Evolutionary conservation across 1,140 invertebrate genomes (phyloP).

Genomic region (Drosophila pandora): DNA sequence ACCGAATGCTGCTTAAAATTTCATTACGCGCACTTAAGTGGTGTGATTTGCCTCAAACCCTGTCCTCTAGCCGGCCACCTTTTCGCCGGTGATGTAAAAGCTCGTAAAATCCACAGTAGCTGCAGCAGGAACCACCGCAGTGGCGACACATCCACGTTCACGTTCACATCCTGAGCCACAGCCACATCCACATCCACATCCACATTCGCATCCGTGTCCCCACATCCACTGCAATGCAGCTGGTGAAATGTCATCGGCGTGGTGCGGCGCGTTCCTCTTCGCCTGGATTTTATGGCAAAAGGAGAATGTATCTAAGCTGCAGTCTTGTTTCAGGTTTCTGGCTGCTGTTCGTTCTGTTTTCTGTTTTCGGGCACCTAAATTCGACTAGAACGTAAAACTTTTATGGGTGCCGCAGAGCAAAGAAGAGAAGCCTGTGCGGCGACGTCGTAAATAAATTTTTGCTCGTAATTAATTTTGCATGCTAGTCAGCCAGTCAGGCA

Average conservation of each 20-base stretch:
- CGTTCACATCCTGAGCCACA: not conserved
- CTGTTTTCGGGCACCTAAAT: constrained; percentile 56
- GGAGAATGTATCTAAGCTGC: constrained; percentile 74
- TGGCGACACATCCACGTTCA: constrained; percentile 39
- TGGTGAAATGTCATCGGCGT: constrained; percentile 66
- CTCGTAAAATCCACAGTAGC: constrained; percentile 60
- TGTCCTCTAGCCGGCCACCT: not conserved
- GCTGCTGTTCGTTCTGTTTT: not conserved
- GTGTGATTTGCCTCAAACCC: constrained; percentile 39
- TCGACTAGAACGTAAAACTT: constrained; percentile 76
- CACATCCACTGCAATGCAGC: constrained; percentile 71
- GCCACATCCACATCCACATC: constrained; percentile 16
- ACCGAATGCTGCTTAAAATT: constrained; percentile 54
- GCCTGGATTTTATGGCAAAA: constrained; percentile 66
- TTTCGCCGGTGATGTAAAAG: constrained; percentile 37
- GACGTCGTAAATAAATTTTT: constrained; percentile 72
- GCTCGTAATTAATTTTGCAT: constrained; percentile 78
- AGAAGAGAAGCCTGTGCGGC: constrained; percentile 8
- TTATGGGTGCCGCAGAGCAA: constrained; percentile 69
- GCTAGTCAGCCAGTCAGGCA: constrained; percentile 52
- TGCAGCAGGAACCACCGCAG: constrained; percentile 21
- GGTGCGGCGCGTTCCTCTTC: constrained; percentile 9
- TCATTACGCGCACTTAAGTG: constrained; percentile 57
- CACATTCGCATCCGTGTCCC: constrained; percentile 18
- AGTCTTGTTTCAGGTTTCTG: constrained; percentile 16